Evolutionary conservation across 2,888 invertebrate species (phyloP), one percentile per base, ranked within the genome.

Genomic region (Drosophila limbata): DNA sequence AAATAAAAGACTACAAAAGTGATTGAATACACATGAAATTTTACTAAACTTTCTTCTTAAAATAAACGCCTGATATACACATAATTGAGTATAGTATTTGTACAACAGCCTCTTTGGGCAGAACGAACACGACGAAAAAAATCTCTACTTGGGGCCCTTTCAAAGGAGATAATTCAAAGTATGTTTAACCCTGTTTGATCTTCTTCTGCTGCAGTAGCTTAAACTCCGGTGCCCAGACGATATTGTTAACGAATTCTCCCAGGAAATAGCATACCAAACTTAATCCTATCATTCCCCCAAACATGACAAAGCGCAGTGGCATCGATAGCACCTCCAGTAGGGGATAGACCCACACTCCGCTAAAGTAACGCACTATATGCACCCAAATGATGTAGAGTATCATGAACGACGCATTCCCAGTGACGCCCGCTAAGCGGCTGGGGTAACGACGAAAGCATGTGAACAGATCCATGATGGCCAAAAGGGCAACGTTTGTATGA

Each of bases 341-440:
- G 0, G 98, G 98, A 91, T 98, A 98, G 0, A 98, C 97, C 98
- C 98, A 98, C 68, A 95, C 93, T 28, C 96, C 96, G 28, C 95
- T 95, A 73, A 94, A 94, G 71, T 94, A 93, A 88, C 95, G 95
- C 48, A 97, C 95, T 39, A 96, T 93, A 91, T 96, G 95, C 55
- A 97, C 92, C 98, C 98, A 98, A 45, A 95, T 84, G 64, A 96
- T 93, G 92, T 97, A 98, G 33, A 93, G 88, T 1, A 95, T 79
- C 94, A 96, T 95, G 84, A 97, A 96, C 1, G 91, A 75, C 4
- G 93, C 77, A 10, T 96, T 93, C 59, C 95, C 94, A 21, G 93
- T 88, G 21, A 97, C 85, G 2, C 96, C 96, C 13, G 93, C 90
- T 69, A 93, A 94, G 75, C 95, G 94, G 13, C 93, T 92, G 0